Base-by-base conservation (phyloP, 2,113 vertebrate genomes). In the Oophaga pumilio region DNA sequence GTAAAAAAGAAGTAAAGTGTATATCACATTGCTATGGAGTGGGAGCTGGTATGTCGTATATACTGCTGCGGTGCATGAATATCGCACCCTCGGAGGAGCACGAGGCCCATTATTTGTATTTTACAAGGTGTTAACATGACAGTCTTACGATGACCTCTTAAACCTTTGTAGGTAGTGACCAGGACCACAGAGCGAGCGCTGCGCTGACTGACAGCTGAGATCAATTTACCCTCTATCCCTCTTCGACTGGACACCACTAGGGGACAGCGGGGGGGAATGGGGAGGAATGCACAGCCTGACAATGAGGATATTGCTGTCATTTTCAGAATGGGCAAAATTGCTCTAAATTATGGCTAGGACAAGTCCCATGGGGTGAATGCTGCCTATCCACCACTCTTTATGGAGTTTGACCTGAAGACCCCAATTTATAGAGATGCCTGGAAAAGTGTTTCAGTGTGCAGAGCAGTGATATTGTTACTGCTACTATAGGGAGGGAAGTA, bases 101-200 rank as follows among this genome's bases (percentile, higher is more conserved):
- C 17, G 43, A 49, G 8, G 10, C 71, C 71, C 43, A 74, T 74
- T 74, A 74, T 74, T 50, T 74, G 71, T 74, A 22, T 50, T 74
- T 74, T 74, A 74, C 71, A 74, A 50, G 71, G 71, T 74, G 71
- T 74, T 5, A 74, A 74, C 71, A 74, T 74, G 71, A 74, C 71
- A 74, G 71, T 74, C 71, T 74, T 74, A 74, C 71, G 43, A 74
- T 50, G 71, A 74, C 33, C 33, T 74, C 43, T 22, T 49, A 74
- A 74, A 74, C 71, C 71, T 50, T 50, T 74, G 50, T 50, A 50
- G 71, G 33, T 9, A 12, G 18, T 74, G 50, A 74, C 71, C 3
- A 43, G 33, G 17, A 49, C 33, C 71, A 74, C 33, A 50, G 33
- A 20, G 71, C 8, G 71, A 17, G 33, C 2, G 1, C 69, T 13